These are phyloP conservation scores for Thinocorus orbignyianus DNA, from an alignment of 2,113 vertebrate genomes.

Conservation along the genomic window DNA sequence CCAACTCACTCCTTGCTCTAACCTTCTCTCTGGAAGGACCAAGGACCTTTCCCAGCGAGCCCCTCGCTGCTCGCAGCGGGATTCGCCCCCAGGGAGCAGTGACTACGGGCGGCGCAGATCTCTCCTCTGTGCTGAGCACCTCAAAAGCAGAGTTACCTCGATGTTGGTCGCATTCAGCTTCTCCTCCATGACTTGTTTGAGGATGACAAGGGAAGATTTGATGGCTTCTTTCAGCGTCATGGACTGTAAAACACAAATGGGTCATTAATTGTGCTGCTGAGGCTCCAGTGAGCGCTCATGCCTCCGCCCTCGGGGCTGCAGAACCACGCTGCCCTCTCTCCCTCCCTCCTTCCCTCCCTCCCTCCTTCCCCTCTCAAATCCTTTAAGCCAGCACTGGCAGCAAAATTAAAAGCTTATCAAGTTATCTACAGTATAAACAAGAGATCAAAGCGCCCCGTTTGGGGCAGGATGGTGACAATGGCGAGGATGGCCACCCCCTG, in stretches of 20 bases:
- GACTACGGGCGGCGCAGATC: accelerated
- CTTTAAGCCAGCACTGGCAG: background rate
- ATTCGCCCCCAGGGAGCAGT: background rate
- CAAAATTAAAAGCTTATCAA: background rate
- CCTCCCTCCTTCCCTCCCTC: background rate
- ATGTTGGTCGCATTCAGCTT: slow-evolving; percentile 99
- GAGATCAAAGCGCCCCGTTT: background rate
- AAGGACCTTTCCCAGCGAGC: too few relatives aligned
- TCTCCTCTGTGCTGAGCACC: background rate
- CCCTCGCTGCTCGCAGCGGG: background rate
- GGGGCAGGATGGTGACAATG: background rate
- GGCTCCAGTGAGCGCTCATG: background rate
- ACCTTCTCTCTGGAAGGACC: background rate
- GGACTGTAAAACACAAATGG: slow-evolving; percentile 77
- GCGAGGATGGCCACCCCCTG: background rate
- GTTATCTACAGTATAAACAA: background rate
- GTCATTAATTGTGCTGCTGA: accelerated
- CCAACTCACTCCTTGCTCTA: background rate
- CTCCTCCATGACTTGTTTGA: slow-evolving; percentile 99
- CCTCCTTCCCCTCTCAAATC: background rate
- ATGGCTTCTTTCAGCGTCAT: slow-evolving; percentile 99
- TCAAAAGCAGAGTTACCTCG: slow-evolving; percentile 78
- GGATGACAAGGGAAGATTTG: slow-evolving; percentile 96
- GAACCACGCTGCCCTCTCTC: background rate
- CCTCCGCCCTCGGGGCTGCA: background rate